Evolutionary conservation across 2,888 invertebrate genomes (phyloP).

Genomic region (Nudaria mundana): DNA sequence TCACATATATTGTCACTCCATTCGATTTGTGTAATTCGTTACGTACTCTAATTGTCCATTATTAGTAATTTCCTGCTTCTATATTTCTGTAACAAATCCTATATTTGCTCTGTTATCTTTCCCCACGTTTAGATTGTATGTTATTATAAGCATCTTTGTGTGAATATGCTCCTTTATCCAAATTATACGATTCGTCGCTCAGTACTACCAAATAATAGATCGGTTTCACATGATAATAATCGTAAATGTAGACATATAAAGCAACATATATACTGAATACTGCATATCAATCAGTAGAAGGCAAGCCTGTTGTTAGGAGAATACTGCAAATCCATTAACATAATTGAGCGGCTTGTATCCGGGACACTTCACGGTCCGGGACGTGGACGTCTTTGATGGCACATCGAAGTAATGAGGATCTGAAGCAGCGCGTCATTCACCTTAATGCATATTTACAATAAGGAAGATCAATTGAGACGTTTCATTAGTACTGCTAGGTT

Average conservation of each 20-base stretch:
- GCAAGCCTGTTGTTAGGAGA: slow-evolving; percentile 53
- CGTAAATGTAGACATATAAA: slow-evolving; percentile 38
- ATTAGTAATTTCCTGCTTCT: slow-evolving; percentile 71
- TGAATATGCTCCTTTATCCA: slow-evolving; percentile 13
- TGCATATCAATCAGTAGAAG: slow-evolving; percentile 59
- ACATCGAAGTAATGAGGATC: slow-evolving; percentile 67
- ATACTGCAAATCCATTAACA: slow-evolving; percentile 70
- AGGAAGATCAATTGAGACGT: slow-evolving; percentile 40
- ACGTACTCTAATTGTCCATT: slow-evolving; percentile 57
- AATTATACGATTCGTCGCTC: slow-evolving; percentile 7
- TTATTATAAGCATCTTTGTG: slow-evolving; percentile 45
- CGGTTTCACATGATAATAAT: slow-evolving; percentile 33
- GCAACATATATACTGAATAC: slow-evolving; percentile 32
- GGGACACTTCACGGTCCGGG: slow-evolving; percentile 65
- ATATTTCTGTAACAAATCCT: slow-evolving; percentile 67
- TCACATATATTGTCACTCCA: no score
- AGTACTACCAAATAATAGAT: slow-evolving; percentile 25
- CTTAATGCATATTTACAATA: slow-evolving; percentile 71
- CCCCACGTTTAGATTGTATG: slow-evolving; percentile 72
- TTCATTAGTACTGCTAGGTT: slow-evolving; percentile 40
- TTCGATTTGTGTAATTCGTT: no score
- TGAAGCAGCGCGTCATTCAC: slow-evolving; percentile 51
- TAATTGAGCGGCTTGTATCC: slow-evolving; percentile 74
- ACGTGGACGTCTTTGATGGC: slow-evolving; percentile 68
- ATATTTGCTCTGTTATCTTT: slow-evolving; percentile 57